phyloP scores from a whole-genome alignment of 1,140 invertebrate genomes.

The Neoseiulus cucumeris region DNA sequence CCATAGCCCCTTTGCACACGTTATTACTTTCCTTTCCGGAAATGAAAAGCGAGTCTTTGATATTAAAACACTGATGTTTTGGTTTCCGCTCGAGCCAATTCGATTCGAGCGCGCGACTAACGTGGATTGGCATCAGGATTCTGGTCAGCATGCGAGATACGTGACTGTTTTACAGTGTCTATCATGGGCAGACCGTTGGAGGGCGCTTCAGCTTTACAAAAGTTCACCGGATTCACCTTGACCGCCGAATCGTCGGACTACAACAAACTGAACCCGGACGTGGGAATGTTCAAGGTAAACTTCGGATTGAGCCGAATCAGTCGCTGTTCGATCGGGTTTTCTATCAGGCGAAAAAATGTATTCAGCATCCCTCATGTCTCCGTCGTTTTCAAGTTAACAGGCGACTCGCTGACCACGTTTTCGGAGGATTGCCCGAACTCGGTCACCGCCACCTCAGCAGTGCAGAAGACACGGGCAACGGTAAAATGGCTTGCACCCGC shows the following conservation, averaged over 20 bases:
- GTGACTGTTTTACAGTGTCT: not conserved
- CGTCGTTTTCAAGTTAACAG: not conserved
- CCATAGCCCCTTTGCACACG: too few species aligned
- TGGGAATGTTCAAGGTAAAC: not conserved
- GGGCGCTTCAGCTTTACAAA: not conserved
- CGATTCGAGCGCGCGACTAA: not conserved
- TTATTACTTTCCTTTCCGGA: too few species aligned
- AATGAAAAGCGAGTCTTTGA: too few species aligned
- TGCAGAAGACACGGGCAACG: not conserved
- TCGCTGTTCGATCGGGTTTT: too few species aligned
- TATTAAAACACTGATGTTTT: too few species aligned
- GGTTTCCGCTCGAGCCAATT: too few species aligned
- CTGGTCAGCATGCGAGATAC: too few species aligned
- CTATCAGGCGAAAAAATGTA: too few species aligned
- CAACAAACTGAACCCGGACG: not conserved
- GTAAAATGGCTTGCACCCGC: constrained; percentile 8
- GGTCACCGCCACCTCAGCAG: not conserved
- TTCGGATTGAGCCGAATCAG: too few species aligned
- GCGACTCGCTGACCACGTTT: constrained; percentile 3
- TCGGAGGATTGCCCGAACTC: constrained; percentile 11
- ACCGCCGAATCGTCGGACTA: constrained; percentile 8
- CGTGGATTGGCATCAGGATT: not conserved
- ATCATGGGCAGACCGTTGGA: not conserved
- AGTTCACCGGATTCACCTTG: not conserved
- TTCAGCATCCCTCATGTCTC: too few species aligned